Evolutionary conservation across 2,797 vertebrate species (phyloP), one percentile per base, ranked within the genome.

Genomic region (Todus mexicanus): DNA sequence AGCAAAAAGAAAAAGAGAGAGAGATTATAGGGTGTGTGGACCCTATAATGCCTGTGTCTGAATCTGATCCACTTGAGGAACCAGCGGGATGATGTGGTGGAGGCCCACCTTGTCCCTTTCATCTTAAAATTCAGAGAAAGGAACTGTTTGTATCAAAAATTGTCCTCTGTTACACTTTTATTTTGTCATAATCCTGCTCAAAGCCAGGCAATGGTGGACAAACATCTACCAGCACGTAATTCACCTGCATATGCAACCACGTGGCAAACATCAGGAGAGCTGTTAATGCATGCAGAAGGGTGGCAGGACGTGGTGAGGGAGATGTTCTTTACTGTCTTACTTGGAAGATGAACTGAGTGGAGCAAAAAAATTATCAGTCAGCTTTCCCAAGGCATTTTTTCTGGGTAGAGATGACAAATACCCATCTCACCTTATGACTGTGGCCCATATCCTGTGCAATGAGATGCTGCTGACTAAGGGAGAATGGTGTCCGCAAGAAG

Each of bases 331-430:
- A 37, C 56, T 29, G 11, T 60, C 64, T 89, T 15, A 7, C 59
- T 82, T 65, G 69, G 70, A 87, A 81, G 71, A 48, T 27, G 60
- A 51, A 37, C 51, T 75, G 59, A 88, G 22, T 17, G 33, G 21
- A 91, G 27, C 15, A 81, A 77, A 79, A 82, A 84, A 57, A 7
- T 2, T 11, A 48, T 29, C 42, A 38, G 37, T 78, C 7, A 11
- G 10, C 79, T 95, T 89, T 45, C 82, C 7, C 37, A 51, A 54
- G 50, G 10, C 64, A 54, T 66, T 89, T 59, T 85, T 95, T 92
- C 84, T 53, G 56, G 26, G 84, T 92, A 83, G 63, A 84, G 84
- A 88, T 94, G 94, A 95, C 76, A 84, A 91, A 92, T 90, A 91
- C 10, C 23, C 79, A 70, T 70, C 70, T 96, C 48, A 50, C 77